Evolutionary conservation across 2,888 invertebrate species (phyloP), one percentile per base, ranked within the genome.

Genomic region (Ochlodes sylvanus): DNA sequence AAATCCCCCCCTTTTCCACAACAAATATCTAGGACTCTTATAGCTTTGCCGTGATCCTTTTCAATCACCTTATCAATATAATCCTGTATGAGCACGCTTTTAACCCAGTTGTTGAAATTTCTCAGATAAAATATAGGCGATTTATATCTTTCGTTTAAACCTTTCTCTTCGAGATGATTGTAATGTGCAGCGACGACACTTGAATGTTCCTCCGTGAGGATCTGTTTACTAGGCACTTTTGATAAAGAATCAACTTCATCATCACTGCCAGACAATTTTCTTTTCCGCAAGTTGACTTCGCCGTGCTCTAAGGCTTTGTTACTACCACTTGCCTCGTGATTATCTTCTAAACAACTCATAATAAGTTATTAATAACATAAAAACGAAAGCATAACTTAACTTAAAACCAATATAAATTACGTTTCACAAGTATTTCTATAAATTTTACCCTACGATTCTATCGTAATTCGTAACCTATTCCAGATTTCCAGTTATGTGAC

Each of bases 51-150:
- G 72, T 95, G 94, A 72, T 95, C 95, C 77, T 95, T 96, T 73
- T 94, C 94, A 79, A 94, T 95, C 56, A 95, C 94, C 85, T 95
- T 96, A 72, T 92, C 95, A 78, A 95, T 91, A 87, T 96, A 96
- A 89, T 97, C 95, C 94, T 97, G 96, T 77, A 99, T 99, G 0
- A 99, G 94, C 94, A 98, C 97, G 87, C 98, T 98, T 92, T 99
- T 99, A 14, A 99, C 96, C 99, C 99, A 99, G 87, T 99, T 99
- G 87, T 99, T 99, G 84, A 99, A 99, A 89, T 99, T 99, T 75
- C 99, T 94, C 93, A 99, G 94, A 84, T 97, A 96, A 79, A 98
- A 97, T 77, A 99, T 99, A 32, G 98, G 95, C 32, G 99, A 99
- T 79, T 97, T 96, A 74, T 95, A 95, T 58, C 99, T 94, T 76